phyloP scores from a whole-genome alignment of 2,797 vertebrate genomes.

The Bryconaethiops microstoma region DNA sequence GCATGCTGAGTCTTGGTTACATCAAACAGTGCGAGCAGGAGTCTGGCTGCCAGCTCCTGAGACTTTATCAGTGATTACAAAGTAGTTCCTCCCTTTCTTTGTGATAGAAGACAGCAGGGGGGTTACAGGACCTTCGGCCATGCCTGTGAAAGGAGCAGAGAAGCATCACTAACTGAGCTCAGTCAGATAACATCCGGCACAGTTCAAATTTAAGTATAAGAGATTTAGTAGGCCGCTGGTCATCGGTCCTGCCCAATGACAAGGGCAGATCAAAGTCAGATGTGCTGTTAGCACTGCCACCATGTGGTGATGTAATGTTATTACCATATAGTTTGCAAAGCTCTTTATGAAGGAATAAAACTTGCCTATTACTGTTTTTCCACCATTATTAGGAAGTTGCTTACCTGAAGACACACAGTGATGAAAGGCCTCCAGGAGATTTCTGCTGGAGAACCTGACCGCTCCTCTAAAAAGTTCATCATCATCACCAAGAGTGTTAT shows the following conservation, averaged over 20 bases:
- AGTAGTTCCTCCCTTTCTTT: slow-evolving; percentile 88
- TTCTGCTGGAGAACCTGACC: slow-evolving; percentile 88
- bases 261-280: background rate
- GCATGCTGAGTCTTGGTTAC: background rate
- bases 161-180: slow-evolving; percentile 21
- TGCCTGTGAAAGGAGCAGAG: slow-evolving; percentile 74
- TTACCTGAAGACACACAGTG: slow-evolving; percentile 85
- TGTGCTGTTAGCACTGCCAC: slow-evolving; percentile 42
- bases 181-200: slow-evolving; percentile 4
- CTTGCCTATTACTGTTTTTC: background rate
- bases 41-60: slow-evolving; percentile 53
- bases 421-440: slow-evolving; percentile 88
- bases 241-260: background rate
- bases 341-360: background rate
- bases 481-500: slow-evolving; percentile 70
- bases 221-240: background rate
- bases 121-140: slow-evolving; percentile 88
- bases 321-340: background rate
- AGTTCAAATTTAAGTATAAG: background rate
- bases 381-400: slow-evolving; percentile 4
- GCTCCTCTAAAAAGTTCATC: slow-evolving; percentile 85
- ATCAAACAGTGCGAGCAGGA: slow-evolving; percentile 60
- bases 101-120: slow-evolving; percentile 90
- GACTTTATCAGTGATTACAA: slow-evolving; percentile 88
- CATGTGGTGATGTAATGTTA: slow-evolving; percentile 57